Base-by-base conservation (phyloP, 2,888 invertebrate species). In the Apotomis betuletana region DNA sequence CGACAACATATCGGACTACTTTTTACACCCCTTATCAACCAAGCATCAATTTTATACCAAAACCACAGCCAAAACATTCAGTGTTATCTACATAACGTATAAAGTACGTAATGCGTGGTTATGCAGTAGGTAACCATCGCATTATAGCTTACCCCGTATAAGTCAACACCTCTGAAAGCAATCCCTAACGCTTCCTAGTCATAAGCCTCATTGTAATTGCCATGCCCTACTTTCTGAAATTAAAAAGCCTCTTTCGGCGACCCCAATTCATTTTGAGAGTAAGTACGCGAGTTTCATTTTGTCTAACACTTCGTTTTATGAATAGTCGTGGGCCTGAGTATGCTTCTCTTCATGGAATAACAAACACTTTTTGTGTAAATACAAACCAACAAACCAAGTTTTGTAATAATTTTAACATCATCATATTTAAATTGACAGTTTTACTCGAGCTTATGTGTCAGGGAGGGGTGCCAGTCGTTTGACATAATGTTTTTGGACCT, bases 191-290 rank as follows among this genome's bases (percentile, higher is more conserved):
- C 63, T 52, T 54, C 38, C 44, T 51, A 67, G 51, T 67, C 51
- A 52, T 68, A 72, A 67, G 52, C 52, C 41, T 55, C 72, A 62
- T 68, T 63, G 58, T 72, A 72, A 72, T 72, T 67, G 62, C 63
- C 58, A 63, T 68, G 72, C 67, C 63, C 67, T 44, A 68, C 67
- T 72, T 72, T 63, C 72, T 68, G 67, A 59, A 68, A 72, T 72
- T 67, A 72, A 72, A 72, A 72, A 72, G 63, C 59, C 72, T 63
- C 72, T 63, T 72, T 63, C 58, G 27, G 58, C 62, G 67, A 67
- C 71, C 67, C 52, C 62, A 67, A 67, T 67, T 69, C 67, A 67
- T 62, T 72, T 67, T 58, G 36, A 67, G 67, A 67, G 67, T 57
- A 61, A 67, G 67, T 61, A 61, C 67, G 57, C 62, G 57, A 62